Evolutionary conservation across 2,888 invertebrate species (phyloP), one percentile per base, ranked within the genome.

Genomic region (Diarsia mendica): DNA sequence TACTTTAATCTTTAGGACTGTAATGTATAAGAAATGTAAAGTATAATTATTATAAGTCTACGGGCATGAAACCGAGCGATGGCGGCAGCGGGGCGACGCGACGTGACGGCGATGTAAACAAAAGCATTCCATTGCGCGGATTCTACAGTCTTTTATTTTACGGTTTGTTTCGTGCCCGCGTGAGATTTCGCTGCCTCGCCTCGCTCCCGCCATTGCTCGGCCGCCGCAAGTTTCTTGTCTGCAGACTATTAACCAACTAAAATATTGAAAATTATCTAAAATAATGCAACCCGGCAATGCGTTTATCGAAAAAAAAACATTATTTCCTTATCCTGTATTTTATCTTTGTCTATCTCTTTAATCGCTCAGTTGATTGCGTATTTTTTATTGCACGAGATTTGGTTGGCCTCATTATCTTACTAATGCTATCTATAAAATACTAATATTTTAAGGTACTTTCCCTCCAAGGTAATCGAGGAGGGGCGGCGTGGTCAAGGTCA

Each of bases 231-330:
- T 28, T 28, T 28, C 2, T 1, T 28, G 28, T 28, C 28, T 28
- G 28, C 28, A 28, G 28, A 28, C 28, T 28, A 55, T 58, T 1
- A n/a, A 20, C n/a, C 28, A 3, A 28, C 46, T n/a, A 33, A 63
- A 48, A 28, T 15, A 44, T 39, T 75, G 1, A 20, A 46, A 51
- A 51, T 67, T 58, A 51, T 60, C 46, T 20, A 20, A 60, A 77
- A 67, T 33, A 67, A 46, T 77, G 49, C 49, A 77, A 51, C 33
- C 28, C 6, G 10, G 4, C 8, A 15, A 49, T 28, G 10, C 0
- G 2, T 55, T 77, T 77, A 67, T 67, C 49, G 44, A 67, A 44
- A 18, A 28, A 28, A 10, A 66, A 49, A 67, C 10, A 58, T 3
- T 28, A 67, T 49, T 49, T 75, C 0, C 55, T 44, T 58, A 49